Base-by-base conservation (phyloP, 1,140 invertebrate species). In the Batillaria attramentaria region DNA sequence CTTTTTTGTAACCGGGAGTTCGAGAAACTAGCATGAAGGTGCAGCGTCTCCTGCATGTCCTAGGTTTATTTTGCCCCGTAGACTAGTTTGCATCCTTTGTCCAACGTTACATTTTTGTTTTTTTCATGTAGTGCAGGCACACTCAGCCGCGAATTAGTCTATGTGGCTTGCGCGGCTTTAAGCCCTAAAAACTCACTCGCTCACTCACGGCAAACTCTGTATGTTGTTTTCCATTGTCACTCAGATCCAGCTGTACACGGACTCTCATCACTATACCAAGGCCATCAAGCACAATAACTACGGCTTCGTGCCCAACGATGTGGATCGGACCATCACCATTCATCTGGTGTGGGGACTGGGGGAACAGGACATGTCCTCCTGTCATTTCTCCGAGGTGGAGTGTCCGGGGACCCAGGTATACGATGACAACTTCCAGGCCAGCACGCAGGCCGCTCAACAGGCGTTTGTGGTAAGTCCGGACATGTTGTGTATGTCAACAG, bases 331-430 rank as follows among this genome's bases (percentile, higher is more conserved):
- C 42, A 65, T 79, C 37, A 13, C 16, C 24, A 13, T 79, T 35
- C 79, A 78, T 57, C 68, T 87, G 46, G 82, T 81, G 10, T 87
- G 86, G 86, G 86, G 86, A n/a, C 76, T 87, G 5, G 79, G 74
- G 60, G 78, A 85, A 43, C 81, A 79, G 46, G 84, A 87, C 60
- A 72, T 86, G 65, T 73, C 69, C 24, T 33, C 18, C 39, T 87
- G 86, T 50, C 79, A 87, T 62, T 81, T 80, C 60, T 79, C 81
- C 3, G 81, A 84, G 28, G 18, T 79, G 16, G 33, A 81, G n/a
- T 87, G 86, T 68, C 66, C 41, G 0, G 86, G 86, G 0, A 54
- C 72, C 31, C 72, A 76, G 20, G 57, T 66, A 5, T 81, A 66
- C 46, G 86, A 87, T 60, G 72, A 78, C 20, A 28, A 33, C 41